Percentiles rank a stretch among this genome's conserved stretches.
These are phyloP conservation scores for Caenorhabditis tropicalis DNA, from an alignment of 1,140 invertebrate genomes.

Conservation along the genomic window DNA sequence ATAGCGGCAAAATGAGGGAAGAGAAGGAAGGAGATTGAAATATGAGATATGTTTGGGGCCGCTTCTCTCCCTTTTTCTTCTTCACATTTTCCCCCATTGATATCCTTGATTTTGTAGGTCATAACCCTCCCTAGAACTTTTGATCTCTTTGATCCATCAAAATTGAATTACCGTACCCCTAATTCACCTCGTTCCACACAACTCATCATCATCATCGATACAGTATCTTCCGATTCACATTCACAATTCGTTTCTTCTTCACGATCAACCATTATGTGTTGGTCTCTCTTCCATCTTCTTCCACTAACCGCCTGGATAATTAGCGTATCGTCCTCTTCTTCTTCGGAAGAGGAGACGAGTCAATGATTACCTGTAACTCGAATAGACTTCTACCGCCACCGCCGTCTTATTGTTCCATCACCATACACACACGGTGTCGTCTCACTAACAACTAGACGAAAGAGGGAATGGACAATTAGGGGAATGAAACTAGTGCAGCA, in stretches of 20 bases:
- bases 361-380: slow-evolving; percentile 44
- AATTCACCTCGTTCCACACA: background rate
- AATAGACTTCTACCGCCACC: background rate
- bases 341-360: background rate
- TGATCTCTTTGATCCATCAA: no score
- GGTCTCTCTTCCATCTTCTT: no score
- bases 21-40: slow-evolving; percentile 8
- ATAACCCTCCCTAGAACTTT: no score
- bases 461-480: no score
- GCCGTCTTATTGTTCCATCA: background rate
- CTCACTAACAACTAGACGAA: slow-evolving; percentile 33
- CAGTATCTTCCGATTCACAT: background rate
- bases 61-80: background rate
- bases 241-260: background rate
- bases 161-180: background rate
- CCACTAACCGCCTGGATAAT: slow-evolving; percentile 37
- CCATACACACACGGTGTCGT: background rate
- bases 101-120: no score
- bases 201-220: background rate
- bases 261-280: background rate
- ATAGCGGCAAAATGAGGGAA: slow-evolving; percentile 35
- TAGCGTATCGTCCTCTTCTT: slow-evolving; percentile 8
- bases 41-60: background rate
- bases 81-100: no score
- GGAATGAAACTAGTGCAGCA: slow-evolving; percentile 43